Conservation (phyloP, 1,140 invertebrate species). For the Pachyrhynchus sulphureomaculatus region DNA sequence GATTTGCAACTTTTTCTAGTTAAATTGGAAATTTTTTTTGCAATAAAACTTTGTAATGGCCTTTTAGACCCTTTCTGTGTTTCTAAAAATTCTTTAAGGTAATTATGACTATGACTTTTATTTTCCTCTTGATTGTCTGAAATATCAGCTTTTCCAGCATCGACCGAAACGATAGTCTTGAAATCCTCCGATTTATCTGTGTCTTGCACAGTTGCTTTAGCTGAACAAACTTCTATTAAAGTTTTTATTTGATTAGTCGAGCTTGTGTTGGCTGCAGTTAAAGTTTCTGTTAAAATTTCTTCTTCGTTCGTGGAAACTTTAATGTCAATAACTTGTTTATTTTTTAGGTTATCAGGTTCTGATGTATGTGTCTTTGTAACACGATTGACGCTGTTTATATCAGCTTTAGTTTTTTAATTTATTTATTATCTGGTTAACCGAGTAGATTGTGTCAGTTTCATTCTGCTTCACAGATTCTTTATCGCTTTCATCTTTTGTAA, state of each 20-base stretch:
- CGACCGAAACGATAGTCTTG: slow-evolving; percentile 46
- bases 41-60: slow-evolving; percentile 48
- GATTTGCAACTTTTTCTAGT: slow-evolving; percentile 49
- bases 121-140: slow-evolving; percentile 16
- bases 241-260: slow-evolving; percentile 38
- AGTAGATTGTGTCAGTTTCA: not conserved
- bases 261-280: not conserved
- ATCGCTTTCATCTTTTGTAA: slow-evolving; percentile 16
- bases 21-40: slow-evolving; percentile 47
- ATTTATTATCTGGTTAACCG: slow-evolving; percentile 1
- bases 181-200: slow-evolving; percentile 35
- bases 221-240: slow-evolving; percentile 36
- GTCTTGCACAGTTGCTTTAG: not conserved
- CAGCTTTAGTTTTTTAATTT: not conserved
- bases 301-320: not conserved
- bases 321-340: not conserved
- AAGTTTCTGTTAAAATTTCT: not conserved
- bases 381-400: not conserved
- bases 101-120: slow-evolving; percentile 49
- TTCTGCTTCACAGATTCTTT: slow-evolving; percentile 2
- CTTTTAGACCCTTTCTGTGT: slow-evolving; percentile 48
- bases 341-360: not conserved
- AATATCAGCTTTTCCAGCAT: slow-evolving; percentile 8
- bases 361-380: not conserved
- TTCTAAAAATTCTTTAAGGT: slow-evolving; percentile 49